Evolutionary conservation across 1,140 invertebrate genomes (phyloP).

Genomic region (Orchestia grillus): DNA sequence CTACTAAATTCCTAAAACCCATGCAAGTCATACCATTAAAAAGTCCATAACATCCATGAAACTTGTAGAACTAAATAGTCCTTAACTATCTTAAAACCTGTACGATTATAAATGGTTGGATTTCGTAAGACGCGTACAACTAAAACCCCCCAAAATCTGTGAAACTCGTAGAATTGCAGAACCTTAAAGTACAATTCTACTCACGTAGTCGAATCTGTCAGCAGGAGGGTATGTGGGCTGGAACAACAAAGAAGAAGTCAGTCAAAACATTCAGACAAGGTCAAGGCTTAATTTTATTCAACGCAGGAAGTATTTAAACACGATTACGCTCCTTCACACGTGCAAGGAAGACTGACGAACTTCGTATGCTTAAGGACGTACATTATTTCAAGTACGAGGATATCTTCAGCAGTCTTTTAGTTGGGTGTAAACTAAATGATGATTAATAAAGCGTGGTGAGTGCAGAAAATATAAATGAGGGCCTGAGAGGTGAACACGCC

Average conservation of each 20-base stretch:
- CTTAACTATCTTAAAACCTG: background rate
- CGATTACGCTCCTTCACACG: too few species aligned
- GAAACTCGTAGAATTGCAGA: too few species aligned
- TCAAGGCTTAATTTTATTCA: background rate
- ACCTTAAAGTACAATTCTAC: background rate
- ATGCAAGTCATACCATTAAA: background rate
- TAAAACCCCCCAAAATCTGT: too few species aligned
- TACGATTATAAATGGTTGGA: background rate
- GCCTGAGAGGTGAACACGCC: too few species aligned
- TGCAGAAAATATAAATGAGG: too few species aligned
- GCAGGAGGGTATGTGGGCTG: background rate
- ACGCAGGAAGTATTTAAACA: too few species aligned
- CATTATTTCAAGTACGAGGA: too few species aligned
- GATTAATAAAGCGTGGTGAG: too few species aligned
- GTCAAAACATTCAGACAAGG: background rate
- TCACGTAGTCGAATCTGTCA: slow-evolving; percentile 56
- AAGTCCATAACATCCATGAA: background rate
- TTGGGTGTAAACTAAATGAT: too few species aligned
- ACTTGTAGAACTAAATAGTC: background rate
- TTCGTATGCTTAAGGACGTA: too few species aligned
- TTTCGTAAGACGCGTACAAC: background rate
- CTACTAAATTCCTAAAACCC: background rate
- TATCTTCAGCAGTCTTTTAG: too few species aligned
- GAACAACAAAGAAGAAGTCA: background rate
- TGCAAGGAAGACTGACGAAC: too few species aligned